phyloP scores from a whole-genome alignment of 2,888 invertebrate species.

The Lithophane socia region DNA sequence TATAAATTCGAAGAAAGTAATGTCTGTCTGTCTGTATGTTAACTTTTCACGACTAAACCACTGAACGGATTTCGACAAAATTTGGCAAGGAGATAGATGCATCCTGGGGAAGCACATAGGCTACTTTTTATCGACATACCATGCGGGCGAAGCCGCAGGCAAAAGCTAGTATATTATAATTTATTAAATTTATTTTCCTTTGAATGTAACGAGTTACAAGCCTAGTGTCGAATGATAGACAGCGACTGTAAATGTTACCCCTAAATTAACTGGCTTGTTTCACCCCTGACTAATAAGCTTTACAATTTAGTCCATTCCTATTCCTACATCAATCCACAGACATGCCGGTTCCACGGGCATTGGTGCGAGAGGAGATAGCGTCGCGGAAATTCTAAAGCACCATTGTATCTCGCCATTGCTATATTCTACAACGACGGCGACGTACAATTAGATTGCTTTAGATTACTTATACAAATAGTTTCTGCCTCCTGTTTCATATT shows the following conservation, averaged over 20 bases:
- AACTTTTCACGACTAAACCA: no score
- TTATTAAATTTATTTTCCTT: background rate
- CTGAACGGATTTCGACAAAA: no score
- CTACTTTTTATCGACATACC: no score
- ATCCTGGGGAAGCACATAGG: no score
- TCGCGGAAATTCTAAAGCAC: constrained; percentile 41
- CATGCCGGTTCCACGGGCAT: constrained; percentile 32
- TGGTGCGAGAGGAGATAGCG: constrained; percentile 56
- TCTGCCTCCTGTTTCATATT: no score
- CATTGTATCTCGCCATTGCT: constrained; percentile 36
- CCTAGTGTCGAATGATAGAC: background rate
- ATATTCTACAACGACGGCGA: constrained; percentile 21
- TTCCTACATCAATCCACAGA: constrained; percentile 12
- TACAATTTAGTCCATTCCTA: constrained; percentile 29
- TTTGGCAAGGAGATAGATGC: no score
- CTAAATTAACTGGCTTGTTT: constrained; percentile 3
- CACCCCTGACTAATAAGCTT: constrained; percentile 7
- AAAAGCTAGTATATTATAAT: background rate
- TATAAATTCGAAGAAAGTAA: no score
- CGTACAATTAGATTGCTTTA: constrained; percentile 40
- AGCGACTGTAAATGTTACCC: background rate
- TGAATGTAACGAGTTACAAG: background rate
- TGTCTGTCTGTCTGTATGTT: no score
- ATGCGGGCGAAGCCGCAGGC: no score
- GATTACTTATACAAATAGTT: constrained; percentile 16